Evolutionary conservation across 2,113 vertebrate species (phyloP).

Genomic region (Salvelinus namaycush): DNA sequence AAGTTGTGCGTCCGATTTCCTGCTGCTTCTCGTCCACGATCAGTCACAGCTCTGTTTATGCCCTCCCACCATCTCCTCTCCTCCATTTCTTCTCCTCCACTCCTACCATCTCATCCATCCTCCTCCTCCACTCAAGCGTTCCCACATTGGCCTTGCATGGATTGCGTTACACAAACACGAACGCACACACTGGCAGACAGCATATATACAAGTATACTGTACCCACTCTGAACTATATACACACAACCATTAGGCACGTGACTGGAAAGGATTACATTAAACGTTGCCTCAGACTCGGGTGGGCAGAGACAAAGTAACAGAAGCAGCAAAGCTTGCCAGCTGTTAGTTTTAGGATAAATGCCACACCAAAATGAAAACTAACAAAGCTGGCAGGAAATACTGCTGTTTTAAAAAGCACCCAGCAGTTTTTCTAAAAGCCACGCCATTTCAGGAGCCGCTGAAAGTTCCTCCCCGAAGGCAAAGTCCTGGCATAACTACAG

Average conservation of each 20-base stretch:
- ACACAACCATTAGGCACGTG: constrained; percentile 23
- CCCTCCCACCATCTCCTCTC: constrained; percentile 11
- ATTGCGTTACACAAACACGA: constrained; percentile 9
- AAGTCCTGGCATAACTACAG: constrained; percentile 7
- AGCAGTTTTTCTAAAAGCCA: constrained; percentile 14
- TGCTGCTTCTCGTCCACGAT: constrained; percentile 24
- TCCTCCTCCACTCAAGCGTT: background rate
- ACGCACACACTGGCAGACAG: background rate
- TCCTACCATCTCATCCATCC: constrained; percentile 20
- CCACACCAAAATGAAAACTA: constrained; percentile 53
- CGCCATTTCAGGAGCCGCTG: constrained; percentile 12
- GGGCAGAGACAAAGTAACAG: constrained; percentile 56
- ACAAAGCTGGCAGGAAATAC: constrained; percentile 39
- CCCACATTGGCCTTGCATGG: constrained; percentile 15
- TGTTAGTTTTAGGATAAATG: constrained; percentile 61
- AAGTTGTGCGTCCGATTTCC: constrained; percentile 21
- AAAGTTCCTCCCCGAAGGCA: constrained; percentile 34
- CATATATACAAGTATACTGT: background rate
- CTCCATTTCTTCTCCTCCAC: constrained; percentile 2
- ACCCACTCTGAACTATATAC: constrained; percentile 3
- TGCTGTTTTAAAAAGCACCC: background rate
- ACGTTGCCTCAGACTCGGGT: constrained; percentile 47
- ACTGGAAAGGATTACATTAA: constrained; percentile 33
- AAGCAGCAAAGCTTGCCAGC: constrained; percentile 40
- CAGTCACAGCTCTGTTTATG: constrained; percentile 37